These are phyloP conservation scores for Ptilonorhynchus violaceus DNA, from an alignment of 2,113 vertebrate genomes.

Conservation along the genomic window DNA sequence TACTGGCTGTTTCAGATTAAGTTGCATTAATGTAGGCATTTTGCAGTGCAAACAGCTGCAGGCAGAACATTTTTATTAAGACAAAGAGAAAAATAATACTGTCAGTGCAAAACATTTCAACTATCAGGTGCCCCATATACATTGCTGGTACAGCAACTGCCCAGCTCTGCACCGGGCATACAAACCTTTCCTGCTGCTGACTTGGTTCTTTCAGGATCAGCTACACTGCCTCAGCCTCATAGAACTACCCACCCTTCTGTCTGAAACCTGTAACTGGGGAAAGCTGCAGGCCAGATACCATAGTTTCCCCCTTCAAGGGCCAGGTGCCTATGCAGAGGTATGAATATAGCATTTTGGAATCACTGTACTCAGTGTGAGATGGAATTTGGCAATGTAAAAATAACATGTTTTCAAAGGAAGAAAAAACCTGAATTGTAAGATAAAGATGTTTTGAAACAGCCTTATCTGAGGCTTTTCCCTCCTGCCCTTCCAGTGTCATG, in stretches of 20 bases:
- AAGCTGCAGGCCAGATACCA: not conserved
- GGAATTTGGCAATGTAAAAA: not conserved
- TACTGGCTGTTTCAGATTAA: not conserved
- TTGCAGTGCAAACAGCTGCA: not conserved
- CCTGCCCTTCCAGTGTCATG: not conserved
- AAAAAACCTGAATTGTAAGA: not conserved
- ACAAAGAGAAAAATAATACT: not conserved
- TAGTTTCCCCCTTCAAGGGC: not conserved
- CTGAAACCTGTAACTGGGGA: rapidly evolving
- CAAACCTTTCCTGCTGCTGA: not conserved
- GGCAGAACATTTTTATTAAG: not conserved
- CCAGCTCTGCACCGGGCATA: not conserved
- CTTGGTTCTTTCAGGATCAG: not conserved
- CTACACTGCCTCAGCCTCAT: not conserved
- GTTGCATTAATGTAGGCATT: not conserved
- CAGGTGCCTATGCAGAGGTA: not conserved
- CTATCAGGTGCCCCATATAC: not conserved
- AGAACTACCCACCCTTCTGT: not conserved
- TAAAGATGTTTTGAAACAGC: not conserved
- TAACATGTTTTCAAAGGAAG: not conserved
- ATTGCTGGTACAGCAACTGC: not conserved
- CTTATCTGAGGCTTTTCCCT: not conserved
- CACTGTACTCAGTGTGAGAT: not conserved
- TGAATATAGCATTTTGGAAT: not conserved
- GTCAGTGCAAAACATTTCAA: not conserved